Evolutionary conservation across 2,113 vertebrate species (phyloP), one percentile per base, ranked within the genome.

Genomic region (Tichodroma muraria): DNA sequence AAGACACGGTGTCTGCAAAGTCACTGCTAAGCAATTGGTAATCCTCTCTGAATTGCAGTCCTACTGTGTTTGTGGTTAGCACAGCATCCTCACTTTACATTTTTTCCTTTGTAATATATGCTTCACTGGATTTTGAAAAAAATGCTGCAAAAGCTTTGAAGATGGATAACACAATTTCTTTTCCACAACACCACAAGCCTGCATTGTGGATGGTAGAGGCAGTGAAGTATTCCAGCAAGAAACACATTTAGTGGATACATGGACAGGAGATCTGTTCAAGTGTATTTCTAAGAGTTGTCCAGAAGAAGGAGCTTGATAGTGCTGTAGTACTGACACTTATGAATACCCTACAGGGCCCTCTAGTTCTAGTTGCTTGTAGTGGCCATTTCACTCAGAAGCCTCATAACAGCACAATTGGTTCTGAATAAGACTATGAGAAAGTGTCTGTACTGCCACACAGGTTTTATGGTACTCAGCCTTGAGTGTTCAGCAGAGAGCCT

Each of bases 81-180:
- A 80, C 27, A 69, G 42, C 8, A 9, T 38, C 78, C 52, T 80
- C 50, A 35, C 72, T 85, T 83, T 90, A 52, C 44, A 6, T 79
- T 71, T 88, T 89, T 83, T 64, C 38, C 27, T 76, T 93, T 91
- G 66, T 83, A 85, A 45, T 76, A 60, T 45, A 64, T 59, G 65
- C 64, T 91, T 68, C 60, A 65, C 14, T 88, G 83, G 64, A 72
- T 89, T 93, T 95, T 84, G 57, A 77, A 94, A 89, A n/a, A 95
- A 89, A 81, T 38, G 17, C 45, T 73, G 33, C 40, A 85, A 79
- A 87, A 71, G 31, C 76, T 95, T 87, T 93, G 66, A 85, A 89
- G 77, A 71, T 66, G 69, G 37, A 35, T 86, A 93, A 81, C 47
- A 47, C n/a, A 54, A 40, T 85, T 85, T 23, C 45, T 82, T 73